Base-by-base conservation (phyloP, 30 jellyfish, hydroid and myxozoan species). In the Hydra vulgaris region DNA sequence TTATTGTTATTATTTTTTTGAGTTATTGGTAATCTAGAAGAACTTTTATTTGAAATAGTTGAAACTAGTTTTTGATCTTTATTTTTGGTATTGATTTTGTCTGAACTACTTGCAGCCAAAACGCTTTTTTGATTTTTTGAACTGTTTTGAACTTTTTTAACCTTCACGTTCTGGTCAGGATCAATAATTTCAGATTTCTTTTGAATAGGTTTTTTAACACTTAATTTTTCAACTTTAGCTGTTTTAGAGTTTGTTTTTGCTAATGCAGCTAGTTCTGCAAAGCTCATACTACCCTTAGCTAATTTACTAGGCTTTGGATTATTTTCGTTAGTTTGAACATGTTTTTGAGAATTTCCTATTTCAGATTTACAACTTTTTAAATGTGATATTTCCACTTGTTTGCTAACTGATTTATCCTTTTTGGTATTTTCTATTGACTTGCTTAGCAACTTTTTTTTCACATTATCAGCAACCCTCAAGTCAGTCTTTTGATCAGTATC, bases 251-350 rank as follows among this genome's bases (percentile, higher is more conserved):
- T 80, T 12, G 15, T 74, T 71, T 87, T 71, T 15, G 99, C 99
- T 7, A 92, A 70, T 26, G 76, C 76, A 92, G 88, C 83, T 12
- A 92, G 79, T 16, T 92, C 95, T 15, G 80, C 75, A 72, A 92
- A 92, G 71, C 91, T 85, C 66, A 88, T 77, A 17, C 92, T 83
- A 53, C 26, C 21, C 21, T n/a, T 26, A 53, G 79, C 21, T n/a
- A 18, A 7, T n/a, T 27, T 27, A 8, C 18, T 27, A 25, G 24
- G 8, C 53, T 19, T 21, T 19, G 66, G 81, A 7, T 76, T 76
- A 19, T 17, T 76, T 15, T 0, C 79, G 7, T 5, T 76, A 20
- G 23, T 54, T 66, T 80, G 40, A 16, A n/a, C 61, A 26, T 71
- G 5, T 25, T 70, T 80, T 17, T 72, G 67, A 25, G 61, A 18